phyloP scores from a whole-genome alignment of 2,113 vertebrate genomes.

The Guaruba guarouba region DNA sequence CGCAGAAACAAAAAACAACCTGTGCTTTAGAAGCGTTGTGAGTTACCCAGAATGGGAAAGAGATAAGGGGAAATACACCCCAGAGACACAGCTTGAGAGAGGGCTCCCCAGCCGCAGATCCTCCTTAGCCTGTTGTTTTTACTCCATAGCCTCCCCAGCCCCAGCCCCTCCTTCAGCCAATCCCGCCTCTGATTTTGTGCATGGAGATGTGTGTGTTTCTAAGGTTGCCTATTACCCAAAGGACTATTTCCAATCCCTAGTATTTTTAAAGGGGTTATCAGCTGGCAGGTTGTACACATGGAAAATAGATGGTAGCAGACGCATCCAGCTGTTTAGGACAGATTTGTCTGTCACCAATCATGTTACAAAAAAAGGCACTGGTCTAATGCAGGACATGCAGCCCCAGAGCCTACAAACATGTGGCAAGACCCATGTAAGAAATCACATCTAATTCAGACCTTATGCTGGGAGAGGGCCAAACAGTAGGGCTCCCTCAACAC shows the following conservation, averaged over 20 bases:
- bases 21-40: neutral
- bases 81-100: neutral
- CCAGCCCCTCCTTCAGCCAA: neutral
- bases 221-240: neutral
- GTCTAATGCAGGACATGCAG: neutral
- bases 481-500: neutral
- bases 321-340: neutral
- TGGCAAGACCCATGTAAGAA: neutral
- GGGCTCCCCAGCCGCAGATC: neutral
- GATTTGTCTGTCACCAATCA: neutral
- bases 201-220: neutral
- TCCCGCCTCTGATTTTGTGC: neutral
- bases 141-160: neutral
- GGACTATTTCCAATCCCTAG: neutral
- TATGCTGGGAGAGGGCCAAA: neutral
- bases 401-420: neutral
- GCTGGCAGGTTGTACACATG: neutral
- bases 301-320: neutral
- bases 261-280: neutral
- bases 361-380: neutral
- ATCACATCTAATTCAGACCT: neutral
- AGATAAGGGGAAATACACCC: neutral
- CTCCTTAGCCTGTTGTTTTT: neutral
- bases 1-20: conserved; percentile 18
- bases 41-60: neutral